Evolutionary conservation across 2,113 vertebrate genomes (phyloP).

Genomic region (Myiopsitta monachus): DNA sequence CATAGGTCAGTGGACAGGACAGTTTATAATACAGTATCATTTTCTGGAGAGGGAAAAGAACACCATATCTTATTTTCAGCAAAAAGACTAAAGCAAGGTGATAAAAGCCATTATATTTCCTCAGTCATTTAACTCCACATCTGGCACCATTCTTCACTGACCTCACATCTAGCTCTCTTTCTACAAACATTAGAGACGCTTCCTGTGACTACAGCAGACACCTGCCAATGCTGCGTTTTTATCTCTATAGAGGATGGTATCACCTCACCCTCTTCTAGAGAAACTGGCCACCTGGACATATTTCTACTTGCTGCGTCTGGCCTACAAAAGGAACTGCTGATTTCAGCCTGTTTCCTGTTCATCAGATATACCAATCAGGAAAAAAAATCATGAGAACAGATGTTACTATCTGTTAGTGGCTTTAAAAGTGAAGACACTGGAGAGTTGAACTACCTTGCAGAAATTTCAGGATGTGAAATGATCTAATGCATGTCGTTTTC

Average conservation of each 20-base stretch:
- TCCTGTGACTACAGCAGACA: background rate
- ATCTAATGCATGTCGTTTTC: background rate
- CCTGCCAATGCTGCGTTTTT: background rate
- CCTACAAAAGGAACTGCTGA: background rate
- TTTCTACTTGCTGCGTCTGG: background rate
- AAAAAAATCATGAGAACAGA: background rate
- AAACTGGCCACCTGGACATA: background rate
- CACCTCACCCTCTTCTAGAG: background rate
- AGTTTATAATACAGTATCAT: background rate
- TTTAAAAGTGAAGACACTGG: background rate
- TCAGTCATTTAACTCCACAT: background rate
- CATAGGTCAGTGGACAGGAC: background rate
- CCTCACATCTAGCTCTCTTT: background rate
- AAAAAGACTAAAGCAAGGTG: conserved; percentile 5
- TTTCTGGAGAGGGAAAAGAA: background rate
- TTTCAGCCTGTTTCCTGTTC: background rate
- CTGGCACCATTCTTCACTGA: background rate
- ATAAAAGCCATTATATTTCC: background rate
- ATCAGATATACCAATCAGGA: background rate
- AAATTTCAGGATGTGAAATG: background rate
- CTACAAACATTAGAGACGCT: background rate
- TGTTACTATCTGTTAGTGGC: background rate
- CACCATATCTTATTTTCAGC: background rate
- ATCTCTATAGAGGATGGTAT: background rate
- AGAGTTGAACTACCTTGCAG: background rate